Evolutionary conservation across 2,888 invertebrate species (phyloP).

Genomic region (Cheilosia urbana): DNA sequence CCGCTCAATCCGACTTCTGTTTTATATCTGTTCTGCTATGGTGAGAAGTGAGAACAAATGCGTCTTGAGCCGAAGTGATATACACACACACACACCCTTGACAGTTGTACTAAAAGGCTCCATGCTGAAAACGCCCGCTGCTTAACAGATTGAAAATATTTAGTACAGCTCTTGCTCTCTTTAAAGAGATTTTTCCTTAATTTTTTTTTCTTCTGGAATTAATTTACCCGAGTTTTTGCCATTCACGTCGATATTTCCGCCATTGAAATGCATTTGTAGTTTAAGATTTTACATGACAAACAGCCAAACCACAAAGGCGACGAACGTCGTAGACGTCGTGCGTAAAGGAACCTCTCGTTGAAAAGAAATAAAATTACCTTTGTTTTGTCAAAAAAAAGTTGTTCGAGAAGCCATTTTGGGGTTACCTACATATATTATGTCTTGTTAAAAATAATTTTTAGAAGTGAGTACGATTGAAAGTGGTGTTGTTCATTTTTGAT

Average conservation of each 20-base stretch:
- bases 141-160: background rate
- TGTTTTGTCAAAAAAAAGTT: background rate
- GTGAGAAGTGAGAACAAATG: conserved; percentile 3
- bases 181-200: conserved; percentile 43
- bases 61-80: conserved; percentile 35
- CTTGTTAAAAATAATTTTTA: conserved; percentile 24
- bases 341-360: conserved; percentile 21
- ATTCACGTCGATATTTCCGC: conserved; percentile 34
- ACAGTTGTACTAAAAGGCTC: conserved; percentile 45
- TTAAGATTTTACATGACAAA: conserved; percentile 20
- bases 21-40: conserved; percentile 27
- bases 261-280: conserved; percentile 32
- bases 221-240: conserved; percentile 34
- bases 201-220: conserved; percentile 39
- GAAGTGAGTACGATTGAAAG: conserved; percentile 40
- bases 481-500: conserved; percentile 14
- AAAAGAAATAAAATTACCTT: background rate
- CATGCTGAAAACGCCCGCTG: conserved; percentile 31
- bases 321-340: conserved; percentile 40
- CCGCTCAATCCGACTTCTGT: conserved; percentile 19
- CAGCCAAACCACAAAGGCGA: conserved; percentile 33
- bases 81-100: background rate
- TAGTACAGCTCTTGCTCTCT: background rate
- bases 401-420: conserved; percentile 48
- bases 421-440: background rate